These are phyloP conservation scores for Paracyclopina nana DNA, from an alignment of 1,140 invertebrate species.

Conservation along the genomic window DNA sequence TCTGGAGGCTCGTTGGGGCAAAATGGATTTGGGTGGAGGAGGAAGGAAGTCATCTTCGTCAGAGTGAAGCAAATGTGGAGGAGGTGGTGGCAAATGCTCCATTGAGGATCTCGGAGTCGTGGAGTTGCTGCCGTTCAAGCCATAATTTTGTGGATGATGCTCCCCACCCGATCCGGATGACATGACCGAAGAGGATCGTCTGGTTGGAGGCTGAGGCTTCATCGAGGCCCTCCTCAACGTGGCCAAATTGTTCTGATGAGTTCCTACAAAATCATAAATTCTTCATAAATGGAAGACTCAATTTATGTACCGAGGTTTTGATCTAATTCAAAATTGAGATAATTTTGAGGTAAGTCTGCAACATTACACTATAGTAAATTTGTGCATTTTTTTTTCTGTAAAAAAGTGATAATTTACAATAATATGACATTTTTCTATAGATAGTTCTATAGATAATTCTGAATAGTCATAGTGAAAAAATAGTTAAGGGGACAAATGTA, in stretches of 20 bases:
- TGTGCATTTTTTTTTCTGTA: no score
- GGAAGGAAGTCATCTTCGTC: conserved; percentile 2
- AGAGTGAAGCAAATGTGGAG: conserved; percentile 15
- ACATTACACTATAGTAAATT: no score
- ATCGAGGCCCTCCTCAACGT: background rate
- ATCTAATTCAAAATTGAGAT: no score
- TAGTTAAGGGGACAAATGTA: no score
- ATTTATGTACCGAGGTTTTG: no score
- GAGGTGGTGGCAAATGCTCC: conserved; percentile 14
- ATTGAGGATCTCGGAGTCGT: conserved; percentile 10
- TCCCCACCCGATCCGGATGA: background rate
- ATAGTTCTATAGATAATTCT: no score
- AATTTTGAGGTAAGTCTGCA: no score
- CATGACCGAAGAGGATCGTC: background rate
- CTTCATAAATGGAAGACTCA: no score
- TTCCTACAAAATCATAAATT: no score
- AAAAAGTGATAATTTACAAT: no score
- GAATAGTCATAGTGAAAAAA: no score
- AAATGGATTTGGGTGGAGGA: background rate
- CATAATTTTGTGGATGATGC: background rate
- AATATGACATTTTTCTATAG: no score
- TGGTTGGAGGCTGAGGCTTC: background rate
- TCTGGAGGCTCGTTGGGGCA: background rate
- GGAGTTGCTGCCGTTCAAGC: conserved; percentile 3
- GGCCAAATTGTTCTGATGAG: background rate